Base-by-base conservation (phyloP, 2,888 invertebrate genomes). In the Notodonta ziczac region DNA sequence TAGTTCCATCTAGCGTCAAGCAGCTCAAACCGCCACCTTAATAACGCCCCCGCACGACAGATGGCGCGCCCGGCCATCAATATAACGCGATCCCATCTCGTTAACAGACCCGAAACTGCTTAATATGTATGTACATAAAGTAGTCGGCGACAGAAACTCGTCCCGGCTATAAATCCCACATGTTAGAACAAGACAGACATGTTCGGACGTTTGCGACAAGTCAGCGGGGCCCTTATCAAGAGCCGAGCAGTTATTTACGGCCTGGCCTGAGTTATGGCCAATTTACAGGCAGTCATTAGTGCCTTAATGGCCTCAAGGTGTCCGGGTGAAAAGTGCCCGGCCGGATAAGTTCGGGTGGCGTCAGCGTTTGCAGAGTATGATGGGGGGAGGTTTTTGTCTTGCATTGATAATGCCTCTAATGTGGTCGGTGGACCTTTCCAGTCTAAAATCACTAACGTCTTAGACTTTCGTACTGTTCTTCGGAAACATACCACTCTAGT, bases 221-320 rank as follows among this genome's bases (percentile, higher is more conserved):
- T 91, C 91, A 89, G 90, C 92, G 82, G 72, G 70, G 88, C 91
- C 93, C 92, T 93, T 93, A 93, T 93, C 93, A 90, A 87, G 81
- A 81, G 78, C 61, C 78, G 78, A 77, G 80, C 84, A 74, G 91
- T 93, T 93, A 93, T 93, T 93, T 93, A 93, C 88, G 87, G 85
- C 84, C 79, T 70, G 74, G 79, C 76, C 89, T 92, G 93, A 93
- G 85, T 93, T 93, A 93, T 91, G 91, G 93, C 92, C 93, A 92
- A 93, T 93, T 93, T 92, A 89, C 93, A 92, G 90, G 82, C 89
- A 92, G 92, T 92, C 93, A 93, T 93, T 93, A 93, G 80, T 86
- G 85, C 88, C 89, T 88, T 92, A 93, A 92, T 91, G 92, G 90
- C 89, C 88, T 84, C 74, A 90, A 93, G 92, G 93, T 93, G 93